Conservation (phyloP, 2,113 vertebrate genomes). For the Camarhynchus parvulus region DNA sequence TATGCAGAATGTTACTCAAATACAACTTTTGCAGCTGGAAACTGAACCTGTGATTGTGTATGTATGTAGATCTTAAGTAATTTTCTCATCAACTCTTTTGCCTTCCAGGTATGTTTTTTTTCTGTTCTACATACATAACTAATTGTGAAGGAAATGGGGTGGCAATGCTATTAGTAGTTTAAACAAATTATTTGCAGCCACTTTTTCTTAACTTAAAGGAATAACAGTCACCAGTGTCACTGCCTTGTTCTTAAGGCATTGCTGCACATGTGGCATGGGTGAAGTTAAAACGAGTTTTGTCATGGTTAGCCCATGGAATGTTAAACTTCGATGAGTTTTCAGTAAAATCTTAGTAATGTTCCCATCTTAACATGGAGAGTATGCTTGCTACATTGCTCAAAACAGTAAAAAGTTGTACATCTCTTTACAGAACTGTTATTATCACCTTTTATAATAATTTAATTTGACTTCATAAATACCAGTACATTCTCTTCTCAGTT, state of each 20-base stretch:
- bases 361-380: neutral
- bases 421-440: neutral
- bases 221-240: neutral
- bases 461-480: neutral
- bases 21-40: neutral
- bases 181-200: neutral
- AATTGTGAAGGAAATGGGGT: neutral
- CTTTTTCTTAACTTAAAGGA: neutral
- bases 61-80: neutral
- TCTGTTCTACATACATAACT: neutral
- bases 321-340: neutral
- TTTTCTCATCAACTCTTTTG: neutral
- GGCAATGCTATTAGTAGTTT: neutral
- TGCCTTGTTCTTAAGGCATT: neutral
- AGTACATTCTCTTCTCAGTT: neutral
- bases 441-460: neutral
- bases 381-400: neutral
- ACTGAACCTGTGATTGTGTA: neutral
- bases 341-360: neutral
- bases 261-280: neutral
- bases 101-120: neutral
- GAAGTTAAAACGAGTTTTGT: neutral
- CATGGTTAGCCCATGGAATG: neutral
- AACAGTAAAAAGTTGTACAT: neutral
- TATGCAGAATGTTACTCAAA: neutral